Conservation (phyloP, 2,888 invertebrate genomes). For the Xestia c-nigrum region DNA sequence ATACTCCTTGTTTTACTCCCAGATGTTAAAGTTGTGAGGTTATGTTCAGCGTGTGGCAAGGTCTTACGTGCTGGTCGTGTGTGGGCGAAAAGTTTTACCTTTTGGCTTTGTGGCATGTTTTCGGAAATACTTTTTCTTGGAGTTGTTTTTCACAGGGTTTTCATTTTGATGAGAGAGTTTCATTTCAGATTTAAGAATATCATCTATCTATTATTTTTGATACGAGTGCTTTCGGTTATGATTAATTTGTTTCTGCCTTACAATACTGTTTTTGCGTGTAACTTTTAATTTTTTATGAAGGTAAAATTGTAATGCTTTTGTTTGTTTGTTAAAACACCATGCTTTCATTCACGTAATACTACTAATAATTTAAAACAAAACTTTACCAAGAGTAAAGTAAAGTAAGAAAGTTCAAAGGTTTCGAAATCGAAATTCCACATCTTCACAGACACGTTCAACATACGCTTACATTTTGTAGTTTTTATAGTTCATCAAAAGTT, state of each 20-base stretch:
- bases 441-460: too few species aligned
- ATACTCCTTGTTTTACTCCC: slow-evolving; percentile 17
- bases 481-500: too few species aligned
- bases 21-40: not conserved
- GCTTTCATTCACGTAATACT: not conserved
- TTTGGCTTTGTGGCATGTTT: slow-evolving; percentile 33
- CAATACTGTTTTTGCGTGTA: not conserved
- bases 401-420: too few species aligned
- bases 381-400: too few species aligned
- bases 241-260: not conserved
- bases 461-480: too few species aligned
- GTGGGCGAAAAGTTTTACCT: slow-evolving; percentile 42
- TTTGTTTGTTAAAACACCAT: not conserved
- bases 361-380: not conserved
- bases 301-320: not conserved
- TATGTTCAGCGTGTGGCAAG: not conserved
- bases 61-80: slow-evolving; percentile 26
- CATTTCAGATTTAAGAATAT: not conserved
- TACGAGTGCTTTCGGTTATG: not conserved
- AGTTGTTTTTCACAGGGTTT: slow-evolving; percentile 12
- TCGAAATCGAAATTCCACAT: too few species aligned
- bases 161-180: slow-evolving; percentile 13
- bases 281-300: not conserved
- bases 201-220: not conserved
- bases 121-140: slow-evolving; percentile 27